Evolutionary conservation across 2,888 invertebrate species (phyloP).

Genomic region (Melieria crassipennis): DNA sequence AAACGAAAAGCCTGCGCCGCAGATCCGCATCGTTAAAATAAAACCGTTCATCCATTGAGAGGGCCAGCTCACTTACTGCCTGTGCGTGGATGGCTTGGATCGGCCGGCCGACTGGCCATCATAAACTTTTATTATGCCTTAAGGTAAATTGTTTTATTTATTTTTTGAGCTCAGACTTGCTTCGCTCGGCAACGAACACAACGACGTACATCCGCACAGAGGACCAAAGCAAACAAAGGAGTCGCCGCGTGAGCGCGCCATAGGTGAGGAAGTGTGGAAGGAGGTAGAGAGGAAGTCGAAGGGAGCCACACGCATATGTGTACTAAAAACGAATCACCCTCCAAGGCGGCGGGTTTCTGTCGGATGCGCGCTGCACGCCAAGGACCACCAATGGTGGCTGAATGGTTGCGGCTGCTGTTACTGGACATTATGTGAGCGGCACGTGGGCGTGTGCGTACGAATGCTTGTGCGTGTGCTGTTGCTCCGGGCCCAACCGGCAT

Average conservation of each 20-base stretch:
- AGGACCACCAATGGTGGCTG: conserved; percentile 43
- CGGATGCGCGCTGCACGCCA: not conserved
- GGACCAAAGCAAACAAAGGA: conserved; percentile 18
- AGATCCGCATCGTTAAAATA: no score
- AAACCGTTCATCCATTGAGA: no score
- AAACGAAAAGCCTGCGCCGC: no score
- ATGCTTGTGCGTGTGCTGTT: not conserved
- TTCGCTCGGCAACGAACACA: conserved; percentile 24
- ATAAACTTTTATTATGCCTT: conserved; percentile 61
- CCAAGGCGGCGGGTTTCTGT: no score
- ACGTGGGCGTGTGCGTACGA: not conserved
- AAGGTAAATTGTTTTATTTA: conserved; percentile 61
- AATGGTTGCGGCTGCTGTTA: no score
- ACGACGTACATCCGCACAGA: conserved; percentile 4
- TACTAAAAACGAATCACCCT: no score
- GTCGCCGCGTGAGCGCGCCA: not conserved
- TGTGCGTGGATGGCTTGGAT: no score
- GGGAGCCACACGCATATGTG: conserved; percentile 1
- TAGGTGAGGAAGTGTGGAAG: not conserved
- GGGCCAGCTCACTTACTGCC: no score
- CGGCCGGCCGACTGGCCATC: conserved; percentile 40
- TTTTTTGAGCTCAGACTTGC: conserved; percentile 47
- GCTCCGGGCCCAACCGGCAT: not conserved
- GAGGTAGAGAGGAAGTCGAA: not conserved
- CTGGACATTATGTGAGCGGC: not conserved